Percentiles rank a stretch among this genome's conserved stretches.
phyloP scores from a whole-genome alignment of 2,113 vertebrate species.

The Sterrhoptilus dennistouni region DNA sequence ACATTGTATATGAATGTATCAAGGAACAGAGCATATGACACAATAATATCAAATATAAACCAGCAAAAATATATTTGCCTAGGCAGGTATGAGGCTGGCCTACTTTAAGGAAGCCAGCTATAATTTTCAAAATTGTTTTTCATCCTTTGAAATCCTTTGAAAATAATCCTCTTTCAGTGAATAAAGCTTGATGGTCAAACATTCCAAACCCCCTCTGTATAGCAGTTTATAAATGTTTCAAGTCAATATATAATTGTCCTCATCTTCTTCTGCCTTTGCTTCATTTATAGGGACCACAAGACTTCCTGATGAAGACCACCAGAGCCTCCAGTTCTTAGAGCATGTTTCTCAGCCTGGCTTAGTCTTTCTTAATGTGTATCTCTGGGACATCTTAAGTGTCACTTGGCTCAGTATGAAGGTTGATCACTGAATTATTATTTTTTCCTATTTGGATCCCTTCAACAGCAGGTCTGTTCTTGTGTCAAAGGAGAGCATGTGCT shows the following conservation, averaged over 20 bases:
- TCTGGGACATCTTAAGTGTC: background rate
- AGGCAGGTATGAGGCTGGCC: background rate
- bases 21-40: background rate
- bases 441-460: background rate
- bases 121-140: background rate
- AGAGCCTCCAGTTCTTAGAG: background rate
- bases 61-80: background rate
- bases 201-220: background rate
- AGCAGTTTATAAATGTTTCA: background rate
- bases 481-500: background rate
- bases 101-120: background rate
- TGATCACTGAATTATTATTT: background rate
- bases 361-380: background rate
- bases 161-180: background rate
- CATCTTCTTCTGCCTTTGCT: conserved; percentile 15
- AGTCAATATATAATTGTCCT: background rate
- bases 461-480: background rate
- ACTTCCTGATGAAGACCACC: background rate
- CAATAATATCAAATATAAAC: background rate
- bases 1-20: background rate
- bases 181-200: background rate
- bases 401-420: background rate
- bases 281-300: conserved; percentile 13
- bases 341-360: background rate
- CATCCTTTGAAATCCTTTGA: background rate